Percentiles rank a stretch among this genome's conserved stretches.
These are phyloP conservation scores for Egretta garzetta DNA, from an alignment of 2,113 vertebrate genomes.

Conservation along the genomic window DNA sequence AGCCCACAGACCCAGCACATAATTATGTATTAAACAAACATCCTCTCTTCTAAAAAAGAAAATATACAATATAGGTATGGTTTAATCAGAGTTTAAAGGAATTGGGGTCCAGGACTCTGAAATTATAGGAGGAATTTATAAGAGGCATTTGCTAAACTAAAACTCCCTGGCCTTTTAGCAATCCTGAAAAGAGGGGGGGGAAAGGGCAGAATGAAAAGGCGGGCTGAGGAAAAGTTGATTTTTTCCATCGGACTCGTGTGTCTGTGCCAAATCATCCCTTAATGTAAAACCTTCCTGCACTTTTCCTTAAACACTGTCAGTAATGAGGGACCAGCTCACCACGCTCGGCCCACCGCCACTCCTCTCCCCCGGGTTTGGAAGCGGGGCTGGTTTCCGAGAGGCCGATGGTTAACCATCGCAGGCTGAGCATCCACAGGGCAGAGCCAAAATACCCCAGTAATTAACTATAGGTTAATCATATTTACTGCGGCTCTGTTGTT, in stretches of 20 bases:
- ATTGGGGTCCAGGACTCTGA: background rate
- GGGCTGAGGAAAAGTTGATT: background rate
- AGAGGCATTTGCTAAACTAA: slow-evolving; percentile 34
- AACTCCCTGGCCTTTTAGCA: slow-evolving; percentile 24
- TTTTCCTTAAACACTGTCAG: slow-evolving; percentile 2
- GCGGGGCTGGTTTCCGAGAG: slow-evolving; percentile 21
- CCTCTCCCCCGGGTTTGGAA: slow-evolving; percentile 41
- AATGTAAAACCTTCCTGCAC: slow-evolving; percentile 54
- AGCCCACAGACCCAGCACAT: background rate
- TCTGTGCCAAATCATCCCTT: slow-evolving; percentile 45
- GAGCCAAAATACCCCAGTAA: slow-evolving; percentile 60
- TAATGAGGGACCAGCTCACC: slow-evolving; percentile 43
- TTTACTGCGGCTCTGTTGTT: slow-evolving; percentile 67
- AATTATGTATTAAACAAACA: background rate
- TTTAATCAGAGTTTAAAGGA: background rate
- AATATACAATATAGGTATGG: background rate
- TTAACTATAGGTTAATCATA: slow-evolving; percentile 69
- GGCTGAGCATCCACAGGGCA: slow-evolving; percentile 26
- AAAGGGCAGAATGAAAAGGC: background rate
- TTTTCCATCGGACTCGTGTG: slow-evolving; percentile 33
- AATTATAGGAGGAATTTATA: background rate
- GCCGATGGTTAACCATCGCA: slow-evolving; percentile 25
- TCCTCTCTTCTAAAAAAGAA: background rate
- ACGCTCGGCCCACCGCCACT: background rate
- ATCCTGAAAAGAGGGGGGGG: background rate